Conservation (phyloP, 2,888 invertebrate genomes). For the Ormia ochracea region DNA sequence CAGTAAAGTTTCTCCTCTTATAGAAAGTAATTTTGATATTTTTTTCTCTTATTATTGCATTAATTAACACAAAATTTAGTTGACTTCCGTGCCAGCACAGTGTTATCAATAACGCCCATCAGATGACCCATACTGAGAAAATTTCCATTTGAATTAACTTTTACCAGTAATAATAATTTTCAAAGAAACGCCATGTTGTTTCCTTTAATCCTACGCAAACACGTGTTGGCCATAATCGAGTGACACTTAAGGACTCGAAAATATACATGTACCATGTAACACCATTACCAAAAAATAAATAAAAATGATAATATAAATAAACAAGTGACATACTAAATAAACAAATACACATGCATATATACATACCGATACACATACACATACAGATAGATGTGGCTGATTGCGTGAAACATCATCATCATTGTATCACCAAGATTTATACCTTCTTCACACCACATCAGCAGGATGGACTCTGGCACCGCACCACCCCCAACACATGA, state of each 20-base stretch:
- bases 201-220: neutral
- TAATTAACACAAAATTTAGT: neutral
- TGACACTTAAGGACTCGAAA: slow-evolving; percentile 27
- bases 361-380: too few relatives aligned
- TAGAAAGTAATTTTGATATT: neutral
- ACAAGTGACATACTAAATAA: slow-evolving; percentile 37
- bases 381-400: too few relatives aligned
- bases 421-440: slow-evolving; percentile 7
- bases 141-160: slow-evolving; percentile 29
- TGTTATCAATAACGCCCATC: neutral
- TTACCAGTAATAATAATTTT: slow-evolving; percentile 35
- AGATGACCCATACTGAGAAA: neutral
- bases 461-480: neutral
- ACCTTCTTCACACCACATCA: neutral
- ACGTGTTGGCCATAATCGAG: slow-evolving; percentile 38
- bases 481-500: slow-evolving; percentile 21
- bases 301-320: slow-evolving; percentile 8
- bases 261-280: slow-evolving; percentile 14
- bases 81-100: too few relatives aligned
- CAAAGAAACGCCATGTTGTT: slow-evolving; percentile 42
- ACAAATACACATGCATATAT: too few relatives aligned
- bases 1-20: too few relatives aligned
- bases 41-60: neutral
- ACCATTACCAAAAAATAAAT: slow-evolving; percentile 18
- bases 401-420: slow-evolving; percentile 55